These are phyloP conservation scores for Momotus momota DNA, from an alignment of 2,797 vertebrate genomes.

Conservation along the genomic window DNA sequence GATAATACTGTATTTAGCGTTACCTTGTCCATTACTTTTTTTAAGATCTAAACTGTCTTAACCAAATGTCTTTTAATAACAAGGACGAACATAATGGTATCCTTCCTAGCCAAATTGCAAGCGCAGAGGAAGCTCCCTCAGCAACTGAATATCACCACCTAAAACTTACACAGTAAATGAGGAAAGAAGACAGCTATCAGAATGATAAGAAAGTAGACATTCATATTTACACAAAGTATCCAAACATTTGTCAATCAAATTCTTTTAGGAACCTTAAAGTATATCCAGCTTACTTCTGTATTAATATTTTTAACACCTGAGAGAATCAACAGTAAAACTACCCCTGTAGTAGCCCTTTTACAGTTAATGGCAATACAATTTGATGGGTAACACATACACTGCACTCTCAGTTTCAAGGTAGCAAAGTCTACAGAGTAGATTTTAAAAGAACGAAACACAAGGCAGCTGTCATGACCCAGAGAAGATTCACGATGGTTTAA, in stretches of 20 bases:
- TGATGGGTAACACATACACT: not conserved
- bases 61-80: not conserved
- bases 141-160: not conserved
- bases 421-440: not conserved
- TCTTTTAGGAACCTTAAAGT: not conserved
- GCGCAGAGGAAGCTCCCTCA: not conserved
- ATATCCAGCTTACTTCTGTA: not conserved
- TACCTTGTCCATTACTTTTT: not conserved
- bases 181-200: not conserved
- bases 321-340: not conserved
- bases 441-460: not conserved
- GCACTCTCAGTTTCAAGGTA: not conserved
- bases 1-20: not conserved
- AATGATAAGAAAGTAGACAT: not conserved
- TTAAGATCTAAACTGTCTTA: not conserved
- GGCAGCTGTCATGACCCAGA: not conserved
- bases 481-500: not conserved
- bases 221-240: not conserved
- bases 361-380: not conserved
- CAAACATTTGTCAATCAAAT: not conserved
- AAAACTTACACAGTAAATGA: not conserved
- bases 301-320: not conserved
- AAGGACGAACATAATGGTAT: not conserved
- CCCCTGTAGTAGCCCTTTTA: not conserved
- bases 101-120: not conserved